Evolutionary conservation across 2,797 vertebrate genomes (phyloP), one percentile per base, ranked within the genome.

Genomic region (Acrossocheilus fasciatus): DNA sequence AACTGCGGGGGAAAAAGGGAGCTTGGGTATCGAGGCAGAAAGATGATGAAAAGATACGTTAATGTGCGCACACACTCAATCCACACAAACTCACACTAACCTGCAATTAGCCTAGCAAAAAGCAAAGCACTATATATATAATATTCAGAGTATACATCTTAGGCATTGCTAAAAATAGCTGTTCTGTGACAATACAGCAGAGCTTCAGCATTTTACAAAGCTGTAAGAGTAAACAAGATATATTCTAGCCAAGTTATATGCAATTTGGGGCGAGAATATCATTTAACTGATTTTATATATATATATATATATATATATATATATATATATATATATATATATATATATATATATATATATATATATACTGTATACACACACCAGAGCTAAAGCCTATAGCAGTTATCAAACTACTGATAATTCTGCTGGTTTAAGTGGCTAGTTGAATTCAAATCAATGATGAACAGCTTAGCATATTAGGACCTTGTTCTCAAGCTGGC

Each of bases 51-150:
- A 47, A 80, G 9, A 80, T 20, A 68, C 2, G 50, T 12, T 50
- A 68, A 26, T 80, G 62, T 52, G 8, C 18, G 41, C 23, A 14
- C 41, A 69, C 68, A 68, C 66, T 83, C 26, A 83, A 26, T 78
- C 34, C 39, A 39, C 39, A 39, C 36, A 39, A 4, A 39, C 34
- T 62, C 74, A 81, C 30, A 73, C 64, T 23, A 66, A 80, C 26
- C 59, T 81, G 26, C 78, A 81, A 66, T 68, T 68, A 81, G 47
- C 64, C 34, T 26, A 70, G 47, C 66, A 52, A 52, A 34, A 66
- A 12, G 5, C 39, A 45, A 82, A 70, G 30, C 39, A 23, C 80
- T 82, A 54, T 54, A 50, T 18, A 50, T 18, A 1, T 30, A 81
- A 45, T 62, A 9, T 18, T 43, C 50, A 57, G 20, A 41, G 39